Evolutionary conservation across 1,140 invertebrate genomes (phyloP).

Genomic region (Achatina immaculata): DNA sequence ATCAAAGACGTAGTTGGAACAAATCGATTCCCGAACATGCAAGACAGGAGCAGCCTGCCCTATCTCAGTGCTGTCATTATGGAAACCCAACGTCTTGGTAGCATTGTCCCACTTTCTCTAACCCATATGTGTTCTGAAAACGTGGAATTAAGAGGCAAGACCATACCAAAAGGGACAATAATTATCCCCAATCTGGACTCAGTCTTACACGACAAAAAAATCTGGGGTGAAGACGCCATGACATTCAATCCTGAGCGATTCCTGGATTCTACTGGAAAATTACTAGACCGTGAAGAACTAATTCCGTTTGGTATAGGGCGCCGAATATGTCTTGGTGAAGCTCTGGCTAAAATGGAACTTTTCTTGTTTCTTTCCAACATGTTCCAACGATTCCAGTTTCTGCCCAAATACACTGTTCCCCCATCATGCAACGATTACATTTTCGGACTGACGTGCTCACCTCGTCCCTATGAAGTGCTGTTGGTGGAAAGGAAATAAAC

Average conservation of each 20-base stretch:
- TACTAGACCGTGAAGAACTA: background rate
- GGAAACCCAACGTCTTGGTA: conserved; percentile 30
- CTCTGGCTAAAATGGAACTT: conserved; percentile 39
- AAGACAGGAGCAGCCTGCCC: conserved; percentile 36
- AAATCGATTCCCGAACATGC: conserved; percentile 17
- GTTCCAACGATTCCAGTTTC: conserved; percentile 65
- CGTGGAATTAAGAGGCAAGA: background rate
- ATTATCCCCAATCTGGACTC: background rate
- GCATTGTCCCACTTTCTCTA: conserved; percentile 8
- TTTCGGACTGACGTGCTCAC: background rate
- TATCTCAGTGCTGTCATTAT: conserved; percentile 40
- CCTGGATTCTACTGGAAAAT: background rate
- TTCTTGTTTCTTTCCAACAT: conserved; percentile 42
- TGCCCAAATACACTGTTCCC: conserved; percentile 59
- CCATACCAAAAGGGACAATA: background rate
- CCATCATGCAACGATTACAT: background rate
- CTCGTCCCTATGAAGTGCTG: background rate
- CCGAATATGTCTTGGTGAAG: conserved; percentile 41
- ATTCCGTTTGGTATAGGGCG: conserved; percentile 32
- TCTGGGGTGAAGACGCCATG: background rate
- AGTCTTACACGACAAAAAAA: background rate
- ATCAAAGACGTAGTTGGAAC: conserved; percentile 75
- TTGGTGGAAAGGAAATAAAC: background rate
- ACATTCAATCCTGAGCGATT: background rate
- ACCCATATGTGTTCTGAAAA: background rate